Base-by-base conservation (phyloP, 2,797 vertebrate genomes). In the Channallabes apus region DNA sequence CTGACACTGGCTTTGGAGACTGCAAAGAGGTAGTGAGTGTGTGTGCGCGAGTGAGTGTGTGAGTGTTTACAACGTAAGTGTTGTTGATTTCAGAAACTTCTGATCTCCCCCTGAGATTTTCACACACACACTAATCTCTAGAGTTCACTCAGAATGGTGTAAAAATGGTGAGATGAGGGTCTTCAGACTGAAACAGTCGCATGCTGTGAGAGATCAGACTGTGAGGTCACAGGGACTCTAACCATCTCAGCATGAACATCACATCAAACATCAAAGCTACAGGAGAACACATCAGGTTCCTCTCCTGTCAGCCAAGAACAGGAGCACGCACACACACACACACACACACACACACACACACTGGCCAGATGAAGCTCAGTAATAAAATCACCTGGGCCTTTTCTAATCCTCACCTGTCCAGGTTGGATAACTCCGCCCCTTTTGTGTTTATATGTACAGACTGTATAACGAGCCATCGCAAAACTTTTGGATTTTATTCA, bases 1-100 rank as follows among this genome's bases (percentile, higher is more conserved):
- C 88, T 98, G 68, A 94, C 96, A 0, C 89, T 96, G 88, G 96
- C 96, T 32, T 91, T 98, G 86, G 97, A 98, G 91, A 93, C 96
- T 2, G 95, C 95, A 0, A 94, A 92, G 24, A 95, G 96, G 97
- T 98, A 27, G 80, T 59, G 24, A 29, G 27, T 67, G 79, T 65
- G 59, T 86, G 41, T 80, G 24, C 27, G 89, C 83, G 29, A n/a
- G 58, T 84, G 97, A 97, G 69, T 93, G 86, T 0, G 92, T 95
- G 0, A 96, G 96, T 94, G 93, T 0, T 96, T 98, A 80, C 98
- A 97, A 35, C 3, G 35, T 35, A 35, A 35, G 3, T 35, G 4
- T 35, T 35, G 4, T 35, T 35, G 35, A 35, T 35, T 35, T 35
- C 35, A 35, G 35, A 35, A 35, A 35, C 35, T 35, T 35, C 3